These are phyloP conservation scores for Aquatica leii DNA, from an alignment of 2,888 invertebrate genomes.

Conservation along the genomic window DNA sequence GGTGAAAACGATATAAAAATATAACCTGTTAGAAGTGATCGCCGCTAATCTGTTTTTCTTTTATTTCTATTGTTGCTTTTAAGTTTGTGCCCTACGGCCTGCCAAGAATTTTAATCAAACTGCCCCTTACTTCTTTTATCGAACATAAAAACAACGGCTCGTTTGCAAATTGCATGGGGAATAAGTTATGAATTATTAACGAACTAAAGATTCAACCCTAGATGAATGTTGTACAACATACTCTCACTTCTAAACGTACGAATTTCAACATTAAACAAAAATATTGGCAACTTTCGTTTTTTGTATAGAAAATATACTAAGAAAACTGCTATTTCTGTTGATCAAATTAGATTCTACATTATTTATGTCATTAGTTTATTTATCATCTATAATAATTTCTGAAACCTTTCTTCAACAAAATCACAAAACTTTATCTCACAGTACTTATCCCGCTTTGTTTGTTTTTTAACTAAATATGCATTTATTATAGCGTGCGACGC, in stretches of 20 bases:
- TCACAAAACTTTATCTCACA: too few species aligned
- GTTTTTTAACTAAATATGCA: too few species aligned
- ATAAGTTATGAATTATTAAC: slow-evolving; percentile 52
- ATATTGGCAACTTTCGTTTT: neutral
- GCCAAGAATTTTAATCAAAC: slow-evolving; percentile 60
- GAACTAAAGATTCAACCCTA: slow-evolving; percentile 32
- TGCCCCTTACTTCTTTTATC: slow-evolving; percentile 53
- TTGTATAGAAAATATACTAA: neutral
- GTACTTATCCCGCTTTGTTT: too few species aligned
- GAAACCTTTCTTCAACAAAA: too few species aligned
- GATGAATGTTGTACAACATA: slow-evolving; percentile 27
- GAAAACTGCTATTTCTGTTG: neutral
- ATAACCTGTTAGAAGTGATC: neutral
- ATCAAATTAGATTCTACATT: too few species aligned
- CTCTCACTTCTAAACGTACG: slow-evolving; percentile 17
- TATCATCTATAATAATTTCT: too few species aligned
- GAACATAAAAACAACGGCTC: slow-evolving; percentile 52
- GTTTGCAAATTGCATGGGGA: slow-evolving; percentile 51
- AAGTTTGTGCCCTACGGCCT: slow-evolving; percentile 40
- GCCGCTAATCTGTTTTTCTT: slow-evolving; percentile 35
- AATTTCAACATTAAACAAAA: slow-evolving; percentile 16
- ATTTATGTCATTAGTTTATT: too few species aligned
- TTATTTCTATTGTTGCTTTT: slow-evolving; percentile 38
- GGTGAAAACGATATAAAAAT: too few species aligned
- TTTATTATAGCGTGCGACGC: neutral